Base-by-base conservation (phyloP, 1,140 invertebrate species). In the Hyles euphorbiae region DNA sequence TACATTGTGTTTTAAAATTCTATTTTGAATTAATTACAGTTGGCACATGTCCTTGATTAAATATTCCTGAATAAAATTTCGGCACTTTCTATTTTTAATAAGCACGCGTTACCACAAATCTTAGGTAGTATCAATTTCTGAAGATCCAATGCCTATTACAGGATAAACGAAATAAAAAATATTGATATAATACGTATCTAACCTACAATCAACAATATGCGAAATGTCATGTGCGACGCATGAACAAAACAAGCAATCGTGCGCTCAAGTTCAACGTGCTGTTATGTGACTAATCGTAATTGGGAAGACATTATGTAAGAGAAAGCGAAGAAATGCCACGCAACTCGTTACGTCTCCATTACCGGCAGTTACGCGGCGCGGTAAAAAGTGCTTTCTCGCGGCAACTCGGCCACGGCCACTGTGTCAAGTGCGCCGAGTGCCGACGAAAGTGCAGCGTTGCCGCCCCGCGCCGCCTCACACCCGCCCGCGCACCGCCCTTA, bases 311-410 rank as follows among this genome's bases (percentile, higher is more conserved):
- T 86, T 86, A 86, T 69, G 75, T 81, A 88, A 88, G 81, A 87
- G 85, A 88, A 88, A 88, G 85, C 82, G 73, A 83, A 80, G 80
- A 85, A 85, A 85, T 80, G 75, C 72, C 69, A 76, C 75, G 67
- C 66, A 75, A 76, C 74, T 79, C 76, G 76, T 82, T 81, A 76
- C 83, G 83, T 83, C 73, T 72, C 76, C 64, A 80, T 86, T 83
- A 81, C 78, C 70, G 69, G 66, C 68, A 67, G 76, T 83, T 85
- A 83, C 83, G 81, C 76, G 76, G 34, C 74, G 76, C 75, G 79
- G 82, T 86, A 84, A 86, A 86, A 86, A 83, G 83, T 87, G 79
- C 85, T 88, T 87, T 88, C 85, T 81, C 81, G 85, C 72, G 78
- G 77, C 78, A 88, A 85, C 67, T 83, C 82, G 83, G 85, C 85